phyloP scores from a whole-genome alignment of 2,113 vertebrate genomes.

The Aphyosemion australe region DNA sequence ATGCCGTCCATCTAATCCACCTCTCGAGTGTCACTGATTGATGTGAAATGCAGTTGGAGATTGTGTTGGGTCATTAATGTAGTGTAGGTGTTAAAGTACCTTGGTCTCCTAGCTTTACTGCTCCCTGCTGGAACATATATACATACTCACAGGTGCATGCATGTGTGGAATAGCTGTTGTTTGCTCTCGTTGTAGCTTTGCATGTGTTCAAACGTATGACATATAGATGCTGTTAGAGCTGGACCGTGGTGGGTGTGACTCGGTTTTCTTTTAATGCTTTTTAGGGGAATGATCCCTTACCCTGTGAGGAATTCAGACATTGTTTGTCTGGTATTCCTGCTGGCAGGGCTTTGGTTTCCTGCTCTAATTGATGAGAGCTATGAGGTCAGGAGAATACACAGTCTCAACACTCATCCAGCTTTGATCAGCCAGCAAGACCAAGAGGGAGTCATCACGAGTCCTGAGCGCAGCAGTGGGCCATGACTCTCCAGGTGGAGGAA shows the following conservation, averaged over 20 bases:
- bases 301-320: constrained; percentile 24
- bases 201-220: constrained; percentile 13
- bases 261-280: constrained; percentile 22
- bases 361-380: constrained; percentile 37
- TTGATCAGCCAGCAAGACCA: constrained; percentile 61
- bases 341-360: constrained; percentile 46
- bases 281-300: neutral
- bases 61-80: constrained; percentile 37
- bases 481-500: constrained; percentile 39
- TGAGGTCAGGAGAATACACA: constrained; percentile 36
- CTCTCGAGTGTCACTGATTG: constrained; percentile 40
- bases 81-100: constrained; percentile 26
- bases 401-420: constrained; percentile 33
- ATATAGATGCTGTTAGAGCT: constrained; percentile 5
- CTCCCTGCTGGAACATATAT: constrained; percentile 9
- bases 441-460: constrained; percentile 36
- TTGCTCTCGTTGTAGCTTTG: constrained; percentile 3
- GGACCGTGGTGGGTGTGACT: constrained; percentile 16
- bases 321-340: constrained; percentile 38
- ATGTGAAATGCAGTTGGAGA: constrained; percentile 34
- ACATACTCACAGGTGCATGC: neutral
- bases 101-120: constrained; percentile 10
- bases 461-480: constrained; percentile 26
- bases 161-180: constrained; percentile 5
- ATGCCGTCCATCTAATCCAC: constrained; percentile 48